These are phyloP conservation scores for Suricata suricatta DNA, from an alignment of 2,113 vertebrate genomes.

Conservation along the genomic window DNA sequence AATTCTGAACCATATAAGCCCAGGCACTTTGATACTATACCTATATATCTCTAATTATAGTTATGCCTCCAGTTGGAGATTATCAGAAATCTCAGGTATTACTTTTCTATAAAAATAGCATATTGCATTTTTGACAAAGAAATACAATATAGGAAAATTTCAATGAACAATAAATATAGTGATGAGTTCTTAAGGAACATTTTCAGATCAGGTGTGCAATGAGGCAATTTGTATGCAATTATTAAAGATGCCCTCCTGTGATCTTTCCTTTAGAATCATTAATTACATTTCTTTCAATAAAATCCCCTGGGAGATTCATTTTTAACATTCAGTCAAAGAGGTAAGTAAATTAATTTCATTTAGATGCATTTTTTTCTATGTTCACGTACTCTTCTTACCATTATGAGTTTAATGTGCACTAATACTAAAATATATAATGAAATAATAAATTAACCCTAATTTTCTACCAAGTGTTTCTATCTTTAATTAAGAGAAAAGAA, in stretches of 20 bases:
- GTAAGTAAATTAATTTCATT: slow-evolving; percentile 48
- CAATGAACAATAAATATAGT: slow-evolving; percentile 7
- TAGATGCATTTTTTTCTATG: not conserved
- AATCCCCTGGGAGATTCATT: not conserved
- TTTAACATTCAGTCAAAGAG: slow-evolving; percentile 29
- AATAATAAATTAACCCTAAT: not conserved
- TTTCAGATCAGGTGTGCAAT: not conserved
- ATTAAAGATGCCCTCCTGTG: not conserved
- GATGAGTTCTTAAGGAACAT: not conserved
- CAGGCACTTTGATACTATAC: slow-evolving; percentile 56
- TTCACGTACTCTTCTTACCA: not conserved
- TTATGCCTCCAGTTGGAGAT: slow-evolving; percentile 56
- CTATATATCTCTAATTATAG: slow-evolving; percentile 56
- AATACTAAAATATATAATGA: slow-evolving; percentile 28
- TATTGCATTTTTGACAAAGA: slow-evolving; percentile 22
- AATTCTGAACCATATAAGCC: slow-evolving; percentile 51
- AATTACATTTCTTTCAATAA: slow-evolving; percentile 51
- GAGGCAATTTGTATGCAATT: slow-evolving; percentile 44
- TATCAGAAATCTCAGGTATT: slow-evolving; percentile 68
- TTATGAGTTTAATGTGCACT: not conserved
- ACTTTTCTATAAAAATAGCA: slow-evolving; percentile 56
- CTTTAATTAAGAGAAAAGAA: not conserved
- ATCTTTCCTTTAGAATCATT: slow-evolving; percentile 38
- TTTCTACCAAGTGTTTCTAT: not conserved
- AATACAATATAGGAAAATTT: slow-evolving; percentile 29